Evolutionary conservation across 2,113 vertebrate species (phyloP), one percentile per base, ranked within the genome.

Genomic region (Tursiops truncatus): DNA sequence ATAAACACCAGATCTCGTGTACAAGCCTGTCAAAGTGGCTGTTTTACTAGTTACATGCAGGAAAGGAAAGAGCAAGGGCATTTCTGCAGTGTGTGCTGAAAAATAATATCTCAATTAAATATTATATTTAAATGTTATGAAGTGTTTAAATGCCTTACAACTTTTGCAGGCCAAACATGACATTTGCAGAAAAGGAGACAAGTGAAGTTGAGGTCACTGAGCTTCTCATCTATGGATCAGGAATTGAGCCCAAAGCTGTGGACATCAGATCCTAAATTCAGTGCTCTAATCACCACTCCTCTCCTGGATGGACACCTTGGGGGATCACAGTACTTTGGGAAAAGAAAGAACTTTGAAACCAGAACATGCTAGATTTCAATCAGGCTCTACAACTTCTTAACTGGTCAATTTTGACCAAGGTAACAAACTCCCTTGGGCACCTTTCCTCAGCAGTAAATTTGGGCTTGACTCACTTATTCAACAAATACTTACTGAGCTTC

Each of bases 241-340:
- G 9, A 67, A 10, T 2, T 21, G 23, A 77, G 53, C 17, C 28
- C 25, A 50, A 18, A 14, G 47, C 56, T 50, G 4, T 8, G 11
- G 31, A 38, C 31, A 10, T 47, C 70, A 44, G 5, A 41, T 7
- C 31, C 25, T 38, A 33, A 15, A 56, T 3, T 70, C 3, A 14
- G 8, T 2, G 17, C 28, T 74, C 58, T 65, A 20, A 18, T 13
- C 4, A 2, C 11, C 13, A n/a, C 11, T 33, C 6, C 4, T 0
- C 12, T 44, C 33, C 6, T 18, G 33, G 18, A 11, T 44, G 44
- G 38, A 41, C 5, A 21, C 7, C 15, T 0, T 10, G 10, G 36
- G 14, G 2, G 4, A 62, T 6, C n/a, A 17, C 4, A 28, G 20
- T 13, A 1, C 36, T 50, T 76, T 63, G 28, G 15, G 28, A 53